These are phyloP conservation scores for Nymphalis polychloros DNA, from an alignment of 2,888 invertebrate species.

Conservation along the genomic window DNA sequence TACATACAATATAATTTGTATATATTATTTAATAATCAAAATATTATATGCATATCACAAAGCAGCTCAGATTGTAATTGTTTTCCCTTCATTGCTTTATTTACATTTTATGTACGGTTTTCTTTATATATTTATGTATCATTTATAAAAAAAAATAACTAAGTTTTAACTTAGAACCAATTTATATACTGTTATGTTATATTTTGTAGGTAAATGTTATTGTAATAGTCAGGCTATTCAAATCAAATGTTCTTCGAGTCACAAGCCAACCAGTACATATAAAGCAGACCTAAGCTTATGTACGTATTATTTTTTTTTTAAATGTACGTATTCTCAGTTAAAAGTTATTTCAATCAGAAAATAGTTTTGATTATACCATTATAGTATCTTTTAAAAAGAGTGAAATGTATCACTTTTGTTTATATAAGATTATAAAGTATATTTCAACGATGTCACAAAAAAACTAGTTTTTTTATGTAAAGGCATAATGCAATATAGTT, in stretches of 20 bases:
- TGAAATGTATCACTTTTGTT: background rate
- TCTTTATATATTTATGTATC: background rate
- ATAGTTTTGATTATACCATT: too few species aligned
- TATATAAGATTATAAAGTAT: background rate
- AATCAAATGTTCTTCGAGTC: too few species aligned
- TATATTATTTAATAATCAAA: conserved; percentile 17
- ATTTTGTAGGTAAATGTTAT: too few species aligned
- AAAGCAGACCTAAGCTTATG: too few species aligned
- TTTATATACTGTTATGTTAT: background rate
- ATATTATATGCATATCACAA: conserved; percentile 24
- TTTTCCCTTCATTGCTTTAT: conserved; percentile 25
- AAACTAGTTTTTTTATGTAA: conserved; percentile 28
- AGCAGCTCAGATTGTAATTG: conserved; percentile 30
- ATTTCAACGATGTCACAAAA: conserved; percentile 33
- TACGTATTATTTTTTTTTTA: too few species aligned
- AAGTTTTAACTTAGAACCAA: background rate
- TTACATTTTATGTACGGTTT: conserved; percentile 8
- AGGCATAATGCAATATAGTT: conserved; percentile 35
- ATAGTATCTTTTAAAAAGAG: background rate
- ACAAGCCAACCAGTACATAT: too few species aligned
- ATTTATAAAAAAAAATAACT: background rate
- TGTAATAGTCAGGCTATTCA: too few species aligned
- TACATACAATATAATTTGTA: conserved; percentile 7
- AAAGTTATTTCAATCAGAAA: too few species aligned
- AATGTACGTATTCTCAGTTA: too few species aligned